phyloP scores from a whole-genome alignment of 2,797 vertebrate species.

The Aplochiton taeniatus region DNA sequence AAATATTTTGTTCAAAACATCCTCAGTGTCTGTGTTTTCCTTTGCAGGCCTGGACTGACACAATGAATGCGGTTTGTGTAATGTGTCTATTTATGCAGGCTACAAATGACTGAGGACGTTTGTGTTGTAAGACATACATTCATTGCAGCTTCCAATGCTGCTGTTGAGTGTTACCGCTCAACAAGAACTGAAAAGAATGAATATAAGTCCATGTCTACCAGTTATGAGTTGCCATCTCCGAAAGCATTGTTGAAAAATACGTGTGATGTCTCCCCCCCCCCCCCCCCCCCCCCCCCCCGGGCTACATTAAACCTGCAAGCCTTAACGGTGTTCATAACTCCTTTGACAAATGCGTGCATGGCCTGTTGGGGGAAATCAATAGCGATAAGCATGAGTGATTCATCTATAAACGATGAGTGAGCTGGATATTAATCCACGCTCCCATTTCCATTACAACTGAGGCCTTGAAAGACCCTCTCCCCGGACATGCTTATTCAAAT shows the following conservation, averaged over 20 bases:
- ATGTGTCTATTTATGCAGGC: neutral
- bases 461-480: constrained; percentile 26
- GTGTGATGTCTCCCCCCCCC: no score
- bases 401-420: constrained; percentile 35
- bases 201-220: no score
- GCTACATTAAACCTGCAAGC: neutral
- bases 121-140: no score
- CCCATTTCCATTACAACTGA: constrained; percentile 8
- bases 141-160: no score
- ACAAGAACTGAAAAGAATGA: no score
- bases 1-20: constrained; percentile 78
- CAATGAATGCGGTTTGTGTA: neutral
- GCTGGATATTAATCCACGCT: constrained; percentile 29
- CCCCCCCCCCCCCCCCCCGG: no score
- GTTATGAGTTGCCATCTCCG: no score
- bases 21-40: constrained; percentile 3
- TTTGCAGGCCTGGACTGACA: neutral
- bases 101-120: no score
- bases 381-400: constrained; percentile 36
- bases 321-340: neutral
- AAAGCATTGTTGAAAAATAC: no score
- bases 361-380: constrained; percentile 26
- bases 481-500: constrained; percentile 36
- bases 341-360: neutral
- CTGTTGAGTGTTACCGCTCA: no score